These are phyloP conservation scores for Platypus cylindrus DNA, from an alignment of 2,888 invertebrate genomes.

Conservation along the genomic window DNA sequence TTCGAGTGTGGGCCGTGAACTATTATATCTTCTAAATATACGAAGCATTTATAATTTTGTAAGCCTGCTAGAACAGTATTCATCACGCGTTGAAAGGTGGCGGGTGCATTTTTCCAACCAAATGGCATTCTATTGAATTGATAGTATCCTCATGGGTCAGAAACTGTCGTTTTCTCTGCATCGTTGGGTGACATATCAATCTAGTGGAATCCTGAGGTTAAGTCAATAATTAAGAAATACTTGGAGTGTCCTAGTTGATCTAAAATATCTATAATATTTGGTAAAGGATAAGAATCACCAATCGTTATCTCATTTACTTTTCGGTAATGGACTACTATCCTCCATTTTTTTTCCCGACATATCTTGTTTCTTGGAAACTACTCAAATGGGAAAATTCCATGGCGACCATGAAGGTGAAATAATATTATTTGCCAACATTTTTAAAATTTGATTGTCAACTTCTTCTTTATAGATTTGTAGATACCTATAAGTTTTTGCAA, in stretches of 20 bases:
- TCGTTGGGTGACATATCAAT: constrained; percentile 23
- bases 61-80: constrained; percentile 3
- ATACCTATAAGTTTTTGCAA: constrained; percentile 21
- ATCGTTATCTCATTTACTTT: constrained; percentile 27
- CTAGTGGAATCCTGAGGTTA: constrained; percentile 30
- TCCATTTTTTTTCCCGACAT: constrained; percentile 7
- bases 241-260: constrained; percentile 10
- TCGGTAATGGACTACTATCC: constrained; percentile 7
- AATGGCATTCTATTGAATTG: constrained; percentile 28
- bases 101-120: constrained; percentile 31
- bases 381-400: constrained; percentile 18
- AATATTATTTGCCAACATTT: constrained; percentile 19
- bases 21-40: neutral
- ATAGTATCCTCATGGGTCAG: constrained; percentile 24
- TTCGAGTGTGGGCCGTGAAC: neutral
- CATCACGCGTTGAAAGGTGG: constrained; percentile 23
- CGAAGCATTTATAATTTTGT: too few relatives aligned
- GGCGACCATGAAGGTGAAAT: constrained; percentile 20
- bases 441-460: constrained; percentile 21
- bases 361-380: constrained; percentile 13
- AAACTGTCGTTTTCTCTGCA: constrained; percentile 28
- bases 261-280: constrained; percentile 8
- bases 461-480: constrained; percentile 24
- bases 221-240: constrained; percentile 29
- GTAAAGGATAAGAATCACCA: constrained; percentile 7